Base-by-base conservation (phyloP, 2,888 invertebrate species). In the Serripes groenlandicus region DNA sequence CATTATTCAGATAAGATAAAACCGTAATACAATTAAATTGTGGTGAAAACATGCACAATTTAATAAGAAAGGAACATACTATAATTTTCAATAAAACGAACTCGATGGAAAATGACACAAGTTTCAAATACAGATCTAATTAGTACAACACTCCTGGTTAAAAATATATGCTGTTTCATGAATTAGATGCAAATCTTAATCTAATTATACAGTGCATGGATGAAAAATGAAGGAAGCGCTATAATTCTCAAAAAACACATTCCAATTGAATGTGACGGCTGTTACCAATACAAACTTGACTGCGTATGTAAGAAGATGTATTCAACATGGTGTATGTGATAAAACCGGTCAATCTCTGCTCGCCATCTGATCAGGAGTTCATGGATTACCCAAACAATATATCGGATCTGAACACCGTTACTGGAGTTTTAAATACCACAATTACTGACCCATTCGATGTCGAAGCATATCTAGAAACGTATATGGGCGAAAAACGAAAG, bases 401-500 rank as follows among this genome's bases (percentile, higher is more conserved):
- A 15, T 34, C 62, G 21, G 62, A 62, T 21, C 15, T 32, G 3
- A 5, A 32, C 30, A 34, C 28, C 3, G 18, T 30, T n/a, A 32
- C 62, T 3, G 15, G 32, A 21, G n/a, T 62, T 11, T 34, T n/a
- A 34, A 62, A 62, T 62, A 34, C 30, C 32, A 62, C 34, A n/a
- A 21, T 32, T 11, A 28, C 32, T 34, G 62, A 21, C 30, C 18
- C 21, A 21, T 42, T 80, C 34, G 75, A 80, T 62, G 21, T 76
- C 21, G 32, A 56, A 0, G 32, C 9, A 5, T 76, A 72, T 23
- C 30, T 81, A 5, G 81, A 73, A 18, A 37, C 42, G 23, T 54
- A 60, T 35, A 83, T 93, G 34, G 93, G 93, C 4, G 87, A 86
- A 60, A 88, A 91, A 62, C 79, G 93, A 34, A 87, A 91, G 37